Evolutionary conservation across 2,888 invertebrate genomes (phyloP), one percentile per base, ranked within the genome.

Genomic region (Cheilosia impressa): DNA sequence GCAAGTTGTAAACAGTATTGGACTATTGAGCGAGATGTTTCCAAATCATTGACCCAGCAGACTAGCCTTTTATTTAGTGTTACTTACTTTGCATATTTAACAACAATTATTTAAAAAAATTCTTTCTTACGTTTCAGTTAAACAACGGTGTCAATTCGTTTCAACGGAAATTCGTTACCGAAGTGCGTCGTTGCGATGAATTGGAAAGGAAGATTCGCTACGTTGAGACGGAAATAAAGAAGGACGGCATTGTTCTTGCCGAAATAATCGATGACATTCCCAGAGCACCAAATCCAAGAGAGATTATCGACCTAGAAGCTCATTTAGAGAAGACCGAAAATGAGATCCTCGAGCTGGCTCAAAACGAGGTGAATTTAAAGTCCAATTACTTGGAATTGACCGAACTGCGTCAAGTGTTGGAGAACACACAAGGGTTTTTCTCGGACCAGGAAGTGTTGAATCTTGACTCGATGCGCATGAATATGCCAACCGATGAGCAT

Each of bases 281-380:
- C 10, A 94, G 95, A 87, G 96, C 96, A 2, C 96, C 96, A 2
- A 95, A 95, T 89, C 96, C 96, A 22, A 93, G 96, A 72, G 96
- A 96, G 91, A 96, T 97, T 92, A 96, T 96, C 87, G 97, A 97
- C 88, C 90, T 93, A 71, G 92, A 97, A 95, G 97, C 97, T 1
- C 98, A 98, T 89, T 95, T 99, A 91, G 99, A 99, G 92, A 98
- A 98, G 93, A 96, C 98, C 58, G 99, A 99, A 93, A 96, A 97
- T 89, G 99, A 99, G 93, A 96, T 99, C 88, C 94, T 97, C 77
- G 99, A 99, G 93, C 94, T 99, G 88, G 98, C 98, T 82, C 97
- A 97, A 91, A 99, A 98, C 92, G 98, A 98, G 43, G 97, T 98
- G 80, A 98, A 97, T 90, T 93, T 99, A 90, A 98, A 98, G 93